A percentile compares a stretch with the other conserved stretches of the same genome.
These are phyloP conservation scores for Epistrophe grossulariae DNA, from an alignment of 2,888 invertebrate genomes.

Conservation along the genomic window DNA sequence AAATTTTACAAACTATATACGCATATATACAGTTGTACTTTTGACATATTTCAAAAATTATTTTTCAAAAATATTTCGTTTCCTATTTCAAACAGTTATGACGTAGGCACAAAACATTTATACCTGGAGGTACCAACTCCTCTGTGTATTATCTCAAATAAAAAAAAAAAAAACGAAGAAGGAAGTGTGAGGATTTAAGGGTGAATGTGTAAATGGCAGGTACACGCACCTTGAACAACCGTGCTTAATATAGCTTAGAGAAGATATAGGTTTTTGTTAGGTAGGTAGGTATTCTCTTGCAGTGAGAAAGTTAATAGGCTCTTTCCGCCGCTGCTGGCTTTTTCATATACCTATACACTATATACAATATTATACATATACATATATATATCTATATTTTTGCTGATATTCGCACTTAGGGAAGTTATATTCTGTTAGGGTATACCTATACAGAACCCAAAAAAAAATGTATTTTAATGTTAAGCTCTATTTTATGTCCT, in stretches of 20 bases:
- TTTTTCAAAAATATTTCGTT: too few species aligned
- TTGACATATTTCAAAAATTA: too few species aligned
- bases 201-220: not conserved
- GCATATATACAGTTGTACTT: too few species aligned
- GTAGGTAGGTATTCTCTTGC: too few species aligned
- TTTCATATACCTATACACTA: not conserved
- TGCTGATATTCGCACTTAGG: not conserved
- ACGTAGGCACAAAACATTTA: too few species aligned
- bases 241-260: conserved; percentile 10
- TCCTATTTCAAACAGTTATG: too few species aligned
- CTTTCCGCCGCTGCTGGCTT: conserved; percentile 3
- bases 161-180: not conserved
- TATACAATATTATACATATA: too few species aligned
- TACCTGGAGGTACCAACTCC: too few species aligned
- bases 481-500: conserved; percentile 54
- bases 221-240: not conserved
- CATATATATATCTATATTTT: too few species aligned
- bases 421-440: not conserved
- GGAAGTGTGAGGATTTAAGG: not conserved
- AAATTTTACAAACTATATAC: too few species aligned
- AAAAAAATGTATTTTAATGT: conserved; percentile 30
- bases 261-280: not conserved
- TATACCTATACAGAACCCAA: not conserved
- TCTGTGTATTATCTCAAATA: too few species aligned
- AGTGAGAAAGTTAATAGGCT: conserved; percentile 58